Evolutionary conservation across 2,797 vertebrate species (phyloP).

Genomic region (Falco rusticolus): DNA sequence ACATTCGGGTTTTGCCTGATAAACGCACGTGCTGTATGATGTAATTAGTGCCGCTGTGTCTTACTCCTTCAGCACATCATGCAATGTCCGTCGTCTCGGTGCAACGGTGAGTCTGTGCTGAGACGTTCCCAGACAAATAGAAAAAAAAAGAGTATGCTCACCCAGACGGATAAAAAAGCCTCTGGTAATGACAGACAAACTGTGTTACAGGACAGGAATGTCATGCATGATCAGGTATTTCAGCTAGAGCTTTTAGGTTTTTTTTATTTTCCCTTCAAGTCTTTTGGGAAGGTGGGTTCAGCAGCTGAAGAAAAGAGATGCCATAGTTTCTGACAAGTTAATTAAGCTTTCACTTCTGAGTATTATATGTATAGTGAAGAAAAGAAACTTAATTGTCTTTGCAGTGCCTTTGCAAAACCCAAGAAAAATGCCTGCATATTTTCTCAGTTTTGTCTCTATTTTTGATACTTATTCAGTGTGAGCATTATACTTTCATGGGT

Average conservation of each 20-base stretch:
- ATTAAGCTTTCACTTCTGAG: conserved; percentile 84
- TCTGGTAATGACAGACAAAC: conserved; percentile 60
- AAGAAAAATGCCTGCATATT: conserved; percentile 80
- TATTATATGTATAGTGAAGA: conserved; percentile 79
- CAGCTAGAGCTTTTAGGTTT: not conserved
- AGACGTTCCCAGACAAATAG: conserved; percentile 57
- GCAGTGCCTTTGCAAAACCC: conserved; percentile 77
- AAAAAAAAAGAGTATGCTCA: conserved; percentile 38
- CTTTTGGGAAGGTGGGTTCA: conserved; percentile 78
- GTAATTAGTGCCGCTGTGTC: conserved; percentile 9
- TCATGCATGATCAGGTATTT: conserved; percentile 53
- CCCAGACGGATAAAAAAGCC: conserved; percentile 44
- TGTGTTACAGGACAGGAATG: conserved; percentile 56
- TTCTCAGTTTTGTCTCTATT: conserved; percentile 79
- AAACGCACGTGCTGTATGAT: not conserved
- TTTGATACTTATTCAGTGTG: conserved; percentile 71
- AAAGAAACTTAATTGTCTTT: conserved; percentile 81
- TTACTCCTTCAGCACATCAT: not conserved
- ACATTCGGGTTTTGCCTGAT: conserved; percentile 2
- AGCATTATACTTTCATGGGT: conserved; percentile 72
- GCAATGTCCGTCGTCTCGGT: not conserved
- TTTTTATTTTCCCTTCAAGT: conserved; percentile 64
- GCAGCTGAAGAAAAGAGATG: conserved; percentile 79
- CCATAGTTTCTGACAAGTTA: conserved; percentile 81
- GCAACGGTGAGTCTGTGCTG: not conserved